Evolutionary conservation across 2,888 invertebrate genomes (phyloP), one percentile per base, ranked within the genome.

Genomic region (Sturmia bella): DNA sequence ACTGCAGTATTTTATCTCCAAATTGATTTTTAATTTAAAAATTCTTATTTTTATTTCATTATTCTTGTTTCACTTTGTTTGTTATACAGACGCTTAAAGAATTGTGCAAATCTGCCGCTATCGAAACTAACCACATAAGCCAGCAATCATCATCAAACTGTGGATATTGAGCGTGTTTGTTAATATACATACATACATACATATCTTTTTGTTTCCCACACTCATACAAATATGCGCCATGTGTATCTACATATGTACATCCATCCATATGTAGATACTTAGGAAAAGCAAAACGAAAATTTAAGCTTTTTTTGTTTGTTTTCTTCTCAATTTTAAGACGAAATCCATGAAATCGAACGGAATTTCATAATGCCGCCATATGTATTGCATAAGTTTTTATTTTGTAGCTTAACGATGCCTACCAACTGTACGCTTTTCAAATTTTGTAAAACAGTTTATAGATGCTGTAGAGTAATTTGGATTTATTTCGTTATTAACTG

Each of bases 11-110:
- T 50, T 68, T 43, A 68, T 68, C n/a, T 68, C 50, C n/a, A 13
- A 75, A 87, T 85, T 88, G 84, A 86, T 83, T 87, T 86, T 87
- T 86, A 86, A 87, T 59, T 88, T 85, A 57, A 68, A 78, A 66
- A 37, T 66, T 52, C 68, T 48, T 24, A 76, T 86, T 84, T 86
- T 85, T 79, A 78, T 85, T 85, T 83, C 86, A 85, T 85, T 83
- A 79, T 84, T 85, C 83, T 85, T 74, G 76, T 86, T 86, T 85
- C 85, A 82, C 78, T 85, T 85, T 85, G 86, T 87, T 85, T 87
- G 86, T 86, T 85, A 85, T 86, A 87, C 89, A 91, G 91, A 90
- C 88, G 89, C 90, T 91, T 89, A 89, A 88, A 88, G 90, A 91
- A 87, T 86, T 90, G 88, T 91, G 88, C 88, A 87, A 87, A 82